These are phyloP conservation scores for Hypomecis punctinalis DNA, from an alignment of 2,888 invertebrate genomes.

Conservation along the genomic window DNA sequence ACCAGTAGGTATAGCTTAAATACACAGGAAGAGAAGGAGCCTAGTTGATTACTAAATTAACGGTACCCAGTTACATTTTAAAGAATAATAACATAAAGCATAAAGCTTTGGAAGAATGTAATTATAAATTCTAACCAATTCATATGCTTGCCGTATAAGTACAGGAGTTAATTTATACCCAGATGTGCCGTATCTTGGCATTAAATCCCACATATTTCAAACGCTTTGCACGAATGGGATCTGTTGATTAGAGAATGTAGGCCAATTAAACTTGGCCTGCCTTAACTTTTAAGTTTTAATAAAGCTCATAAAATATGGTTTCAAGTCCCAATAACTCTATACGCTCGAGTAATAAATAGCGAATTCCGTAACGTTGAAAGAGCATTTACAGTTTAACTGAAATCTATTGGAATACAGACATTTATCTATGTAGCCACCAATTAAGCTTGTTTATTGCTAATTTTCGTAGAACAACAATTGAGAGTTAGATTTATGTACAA, in stretches of 20 bases:
- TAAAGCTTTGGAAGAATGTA: conserved; percentile 3
- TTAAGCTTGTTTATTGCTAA: conserved; percentile 22
- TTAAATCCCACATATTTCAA: conserved; percentile 35
- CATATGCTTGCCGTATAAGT: conserved; percentile 9
- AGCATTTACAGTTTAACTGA: conserved; percentile 19
- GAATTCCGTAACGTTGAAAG: conserved; percentile 40
- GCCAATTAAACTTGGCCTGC: conserved; percentile 62
- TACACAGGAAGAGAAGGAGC: too few species aligned
- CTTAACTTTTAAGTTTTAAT: conserved; percentile 46
- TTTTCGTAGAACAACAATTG: conserved; percentile 14
- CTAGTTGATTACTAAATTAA: too few species aligned
- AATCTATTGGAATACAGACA: conserved; percentile 14
- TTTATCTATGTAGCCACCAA: conserved; percentile 7
- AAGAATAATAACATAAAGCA: not conserved
- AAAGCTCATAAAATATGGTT: conserved; percentile 49
- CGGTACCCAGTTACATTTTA: not conserved
- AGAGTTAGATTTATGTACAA: conserved; percentile 7
- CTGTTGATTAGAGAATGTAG: conserved; percentile 53
- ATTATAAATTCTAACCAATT: conserved; percentile 11
- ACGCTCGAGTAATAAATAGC: conserved; percentile 52
- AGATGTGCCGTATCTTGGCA: conserved; percentile 25
- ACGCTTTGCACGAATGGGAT: conserved; percentile 29
- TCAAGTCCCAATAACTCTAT: conserved; percentile 48
- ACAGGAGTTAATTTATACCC: conserved; percentile 15
- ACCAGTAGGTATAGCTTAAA: too few species aligned